Evolutionary conservation across 2,888 invertebrate genomes (phyloP).

Genomic region (Orthosia incerta): DNA sequence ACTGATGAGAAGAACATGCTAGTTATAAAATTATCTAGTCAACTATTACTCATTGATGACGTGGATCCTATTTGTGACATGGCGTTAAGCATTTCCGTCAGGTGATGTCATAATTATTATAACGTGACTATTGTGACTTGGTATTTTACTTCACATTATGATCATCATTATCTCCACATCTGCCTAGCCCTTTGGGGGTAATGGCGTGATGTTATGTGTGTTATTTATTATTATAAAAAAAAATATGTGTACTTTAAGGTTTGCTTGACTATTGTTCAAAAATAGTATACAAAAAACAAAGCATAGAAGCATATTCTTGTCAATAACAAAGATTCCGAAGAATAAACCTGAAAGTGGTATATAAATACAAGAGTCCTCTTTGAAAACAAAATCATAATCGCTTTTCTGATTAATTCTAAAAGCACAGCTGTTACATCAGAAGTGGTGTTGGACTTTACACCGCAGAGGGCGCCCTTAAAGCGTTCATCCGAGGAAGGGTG

Average conservation of each 20-base stretch:
- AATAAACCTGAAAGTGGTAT: background rate
- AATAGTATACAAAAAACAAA: background rate
- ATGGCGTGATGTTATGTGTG: no score
- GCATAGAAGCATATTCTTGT: background rate
- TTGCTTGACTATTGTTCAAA: background rate
- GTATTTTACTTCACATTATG: slow-evolving; percentile 34
- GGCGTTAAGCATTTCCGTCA: slow-evolving; percentile 56
- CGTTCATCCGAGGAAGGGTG: slow-evolving; percentile 55
- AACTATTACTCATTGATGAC: slow-evolving; percentile 68
- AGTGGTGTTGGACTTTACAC: slow-evolving; percentile 48
- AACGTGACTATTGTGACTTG: slow-evolving; percentile 18
- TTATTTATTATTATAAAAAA: no score
- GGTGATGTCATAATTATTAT: slow-evolving; percentile 52
- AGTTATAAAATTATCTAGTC: slow-evolving; percentile 14
- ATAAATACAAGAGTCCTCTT: background rate
- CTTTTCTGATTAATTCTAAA: slow-evolving; percentile 31
- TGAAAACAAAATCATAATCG: background rate
- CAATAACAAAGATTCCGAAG: background rate
- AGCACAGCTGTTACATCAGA: slow-evolving; percentile 30
- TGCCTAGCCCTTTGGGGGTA: no score
- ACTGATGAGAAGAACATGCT: background rate
- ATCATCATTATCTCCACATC: background rate
- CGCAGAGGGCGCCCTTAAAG: slow-evolving; percentile 43
- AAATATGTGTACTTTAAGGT: background rate
- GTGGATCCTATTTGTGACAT: slow-evolving; percentile 53